Evolutionary conservation across 2,113 vertebrate species (phyloP).

Genomic region (Struthidea cinerea): DNA sequence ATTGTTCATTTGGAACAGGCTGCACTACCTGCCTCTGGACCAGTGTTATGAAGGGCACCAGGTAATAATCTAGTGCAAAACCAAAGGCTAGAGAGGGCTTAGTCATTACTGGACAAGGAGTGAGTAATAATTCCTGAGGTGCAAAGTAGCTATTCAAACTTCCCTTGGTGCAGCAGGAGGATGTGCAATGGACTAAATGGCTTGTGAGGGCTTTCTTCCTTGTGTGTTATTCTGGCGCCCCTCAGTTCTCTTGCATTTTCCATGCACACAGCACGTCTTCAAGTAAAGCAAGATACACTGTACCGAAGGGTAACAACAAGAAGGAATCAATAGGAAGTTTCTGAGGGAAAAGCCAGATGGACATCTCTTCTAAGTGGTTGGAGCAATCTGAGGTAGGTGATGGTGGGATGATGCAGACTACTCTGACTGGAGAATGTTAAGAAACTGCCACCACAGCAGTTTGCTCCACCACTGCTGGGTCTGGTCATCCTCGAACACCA

Average conservation of each 20-base stretch:
- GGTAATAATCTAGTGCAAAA: background rate
- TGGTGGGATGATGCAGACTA: background rate
- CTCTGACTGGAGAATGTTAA: background rate
- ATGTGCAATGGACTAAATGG: accelerated
- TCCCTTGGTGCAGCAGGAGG: background rate
- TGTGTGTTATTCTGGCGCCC: accelerated
- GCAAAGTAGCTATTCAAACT: background rate
- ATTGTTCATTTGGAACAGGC: background rate
- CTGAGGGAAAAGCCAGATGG: background rate
- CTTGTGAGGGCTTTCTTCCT: background rate
- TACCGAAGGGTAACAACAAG: background rate
- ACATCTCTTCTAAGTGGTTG: background rate
- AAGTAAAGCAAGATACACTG: background rate
- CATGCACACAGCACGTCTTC: background rate
- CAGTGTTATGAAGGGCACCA: background rate
- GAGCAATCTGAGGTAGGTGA: background rate
- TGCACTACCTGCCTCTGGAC: background rate
- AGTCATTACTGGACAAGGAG: background rate
- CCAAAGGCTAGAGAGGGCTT: background rate
- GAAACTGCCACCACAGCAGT: background rate
- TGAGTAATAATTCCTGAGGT: background rate
- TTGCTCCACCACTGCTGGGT: background rate
- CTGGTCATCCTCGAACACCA: background rate
- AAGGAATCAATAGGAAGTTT: background rate
- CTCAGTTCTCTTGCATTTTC: background rate